Conservation (phyloP, 2,888 invertebrate species). For the Troilus luridus region DNA sequence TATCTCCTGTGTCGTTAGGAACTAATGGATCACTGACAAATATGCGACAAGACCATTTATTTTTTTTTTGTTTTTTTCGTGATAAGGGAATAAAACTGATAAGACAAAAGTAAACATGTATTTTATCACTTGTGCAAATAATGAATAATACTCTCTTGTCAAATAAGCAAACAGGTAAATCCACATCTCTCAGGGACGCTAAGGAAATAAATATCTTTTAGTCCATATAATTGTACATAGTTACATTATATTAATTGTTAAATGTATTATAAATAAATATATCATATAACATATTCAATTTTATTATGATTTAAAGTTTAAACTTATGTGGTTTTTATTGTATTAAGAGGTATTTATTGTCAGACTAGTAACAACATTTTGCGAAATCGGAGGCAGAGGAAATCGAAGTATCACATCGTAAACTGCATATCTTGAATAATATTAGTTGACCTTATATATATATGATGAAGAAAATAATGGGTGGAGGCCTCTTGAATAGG, state of each 20-base stretch:
- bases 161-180: background rate
- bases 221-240: background rate
- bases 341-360: too few relatives aligned
- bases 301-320: too few relatives aligned
- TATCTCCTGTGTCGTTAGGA: background rate
- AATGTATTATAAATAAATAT: too few relatives aligned
- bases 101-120: background rate
- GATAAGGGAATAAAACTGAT: conserved; percentile 20
- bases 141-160: background rate
- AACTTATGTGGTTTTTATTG: too few relatives aligned
- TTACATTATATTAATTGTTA: background rate
- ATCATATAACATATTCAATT: too few relatives aligned
- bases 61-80: background rate
- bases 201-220: background rate
- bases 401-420: too few relatives aligned
- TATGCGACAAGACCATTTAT: background rate
- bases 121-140: conserved; percentile 14
- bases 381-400: too few relatives aligned
- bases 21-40: background rate
- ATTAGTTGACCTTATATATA: too few relatives aligned
- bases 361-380: too few relatives aligned
- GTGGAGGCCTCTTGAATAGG: too few relatives aligned
- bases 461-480: too few relatives aligned
- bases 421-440: too few relatives aligned
- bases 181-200: background rate